Evolutionary conservation across 2,888 invertebrate species (phyloP), one percentile per base, ranked within the genome.

Genomic region (Tineola bisselliella): DNA sequence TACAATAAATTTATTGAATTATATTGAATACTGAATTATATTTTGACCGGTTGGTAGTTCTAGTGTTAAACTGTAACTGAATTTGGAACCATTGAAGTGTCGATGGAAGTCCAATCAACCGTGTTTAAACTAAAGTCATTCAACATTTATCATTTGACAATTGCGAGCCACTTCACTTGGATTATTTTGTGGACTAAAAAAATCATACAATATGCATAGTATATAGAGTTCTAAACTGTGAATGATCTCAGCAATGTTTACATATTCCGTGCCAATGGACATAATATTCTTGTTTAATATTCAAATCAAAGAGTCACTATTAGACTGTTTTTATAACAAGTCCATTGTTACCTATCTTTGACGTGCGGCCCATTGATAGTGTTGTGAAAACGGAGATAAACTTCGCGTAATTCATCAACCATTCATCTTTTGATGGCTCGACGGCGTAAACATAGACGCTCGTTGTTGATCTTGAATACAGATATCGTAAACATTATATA

Each of bases 311-410:
- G 48, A 38, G 48, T 10, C 48, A 15, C 48, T 48, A 48, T 48
- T 48, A 48, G 15, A n/a, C 8, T 48, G 48, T 48, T 48, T 48
- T 48, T 48, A 48, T 48, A 48, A 48, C 48, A 48, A 13, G 48
- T 10, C 48, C 48, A 48, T 48, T 48, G 48, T 48, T 48, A 48
- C 3, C 43, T 43, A 48, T 48, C 48, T 48, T n/a, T 48, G 48
- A 48, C 48, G 48, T 15, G 10, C 48, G 17, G 48, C 17, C 48
- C 17, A 48, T 48, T 48, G 48, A 48, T 48, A 48, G 48, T 48
- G 17, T 48, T 48, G 13, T 48, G 48, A 15, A 48, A 48, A 48
- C 15, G 17, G 48, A 48, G 48, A 48, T 48, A 48, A 48, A 48
- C 48, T 48, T 48, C 10, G 48, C 13, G 48, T 48, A 48, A 48